Evolutionary conservation across 92 coral and sea anemone species (phyloP).

Genomic region (Porites lobata): DNA sequence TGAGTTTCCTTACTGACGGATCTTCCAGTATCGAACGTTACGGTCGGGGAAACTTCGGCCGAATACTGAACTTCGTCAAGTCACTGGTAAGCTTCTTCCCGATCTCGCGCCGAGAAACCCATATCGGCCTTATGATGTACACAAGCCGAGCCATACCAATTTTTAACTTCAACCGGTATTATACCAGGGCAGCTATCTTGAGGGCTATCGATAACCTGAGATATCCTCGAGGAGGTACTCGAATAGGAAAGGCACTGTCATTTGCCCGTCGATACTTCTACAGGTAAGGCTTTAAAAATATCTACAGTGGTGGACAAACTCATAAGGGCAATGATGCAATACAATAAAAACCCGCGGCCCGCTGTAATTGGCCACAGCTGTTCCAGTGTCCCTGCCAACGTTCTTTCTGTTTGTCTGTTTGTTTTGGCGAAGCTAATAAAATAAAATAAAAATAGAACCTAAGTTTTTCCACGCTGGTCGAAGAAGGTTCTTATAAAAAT

Average conservation of each 20-base stretch:
- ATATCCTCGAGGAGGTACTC: conserved; percentile 91
- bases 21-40: conserved; percentile 92
- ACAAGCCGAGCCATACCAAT: conserved; percentile 74
- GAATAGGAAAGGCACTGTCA: conserved; percentile 85
- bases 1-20: conserved; percentile 94
- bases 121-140: conserved; percentile 78
- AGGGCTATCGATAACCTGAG: conserved; percentile 72
- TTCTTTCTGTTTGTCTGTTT: too few relatives aligned
- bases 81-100: conserved; percentile 75
- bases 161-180: conserved; percentile 77
- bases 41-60: conserved; percentile 90
- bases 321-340: too few relatives aligned
- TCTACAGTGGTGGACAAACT: too few relatives aligned
- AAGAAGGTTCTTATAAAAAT: too few relatives aligned
- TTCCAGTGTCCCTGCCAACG: too few relatives aligned
- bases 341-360: too few relatives aligned
- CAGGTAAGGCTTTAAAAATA: conserved; percentile 17
- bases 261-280: conserved; percentile 69
- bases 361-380: too few relatives aligned
- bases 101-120: conserved; percentile 81
- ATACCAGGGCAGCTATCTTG: conserved; percentile 44
- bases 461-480: too few relatives aligned
- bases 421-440: too few relatives aligned
- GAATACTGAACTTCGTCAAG: conserved; percentile 81
- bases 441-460: too few relatives aligned